phyloP scores from a whole-genome alignment of 2,888 invertebrate genomes.

The Drosophila cyrtoloma region DNA sequence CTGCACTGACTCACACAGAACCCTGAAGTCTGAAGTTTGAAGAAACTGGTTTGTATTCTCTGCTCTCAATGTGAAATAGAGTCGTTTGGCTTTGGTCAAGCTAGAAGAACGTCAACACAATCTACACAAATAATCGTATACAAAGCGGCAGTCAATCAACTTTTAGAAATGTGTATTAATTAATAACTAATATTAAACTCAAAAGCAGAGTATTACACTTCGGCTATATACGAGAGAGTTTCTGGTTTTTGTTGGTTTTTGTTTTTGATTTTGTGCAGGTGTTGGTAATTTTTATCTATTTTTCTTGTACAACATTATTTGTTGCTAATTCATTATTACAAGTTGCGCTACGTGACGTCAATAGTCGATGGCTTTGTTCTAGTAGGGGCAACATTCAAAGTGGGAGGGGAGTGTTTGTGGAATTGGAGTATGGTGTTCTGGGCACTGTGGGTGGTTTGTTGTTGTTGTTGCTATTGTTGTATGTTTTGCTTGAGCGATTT shows the following conservation, averaged over 20 bases:
- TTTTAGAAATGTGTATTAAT: not conserved
- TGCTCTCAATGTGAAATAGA: not conserved
- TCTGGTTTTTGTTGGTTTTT: not conserved
- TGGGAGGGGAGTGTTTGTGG: not conserved
- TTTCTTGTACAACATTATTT: constrained; percentile 11
- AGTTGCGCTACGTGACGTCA: constrained; percentile 30
- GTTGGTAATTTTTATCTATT: constrained; percentile 14
- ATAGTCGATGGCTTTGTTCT: constrained; percentile 19
- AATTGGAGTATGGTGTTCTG: constrained; percentile 2
- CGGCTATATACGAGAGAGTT: not conserved
- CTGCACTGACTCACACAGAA: constrained; percentile 11
- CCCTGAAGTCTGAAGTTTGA: not conserved
- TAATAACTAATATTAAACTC: not conserved
- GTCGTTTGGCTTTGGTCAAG: not conserved
- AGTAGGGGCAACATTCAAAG: not conserved
- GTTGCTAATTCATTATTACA: constrained; percentile 11
- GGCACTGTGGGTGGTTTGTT: constrained; percentile 24
- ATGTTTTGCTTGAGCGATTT: constrained; percentile 21
- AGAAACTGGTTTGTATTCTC: constrained; percentile 27
- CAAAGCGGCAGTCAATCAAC: not conserved
- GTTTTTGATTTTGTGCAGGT: constrained; percentile 14
- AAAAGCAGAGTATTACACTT: not conserved
- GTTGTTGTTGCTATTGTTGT: constrained; percentile 12
- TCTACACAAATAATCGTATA: not conserved
- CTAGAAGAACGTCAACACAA: not conserved